Evolutionary conservation across 2,888 invertebrate genomes (phyloP).

Genomic region (Acanthoscelides obtectus): DNA sequence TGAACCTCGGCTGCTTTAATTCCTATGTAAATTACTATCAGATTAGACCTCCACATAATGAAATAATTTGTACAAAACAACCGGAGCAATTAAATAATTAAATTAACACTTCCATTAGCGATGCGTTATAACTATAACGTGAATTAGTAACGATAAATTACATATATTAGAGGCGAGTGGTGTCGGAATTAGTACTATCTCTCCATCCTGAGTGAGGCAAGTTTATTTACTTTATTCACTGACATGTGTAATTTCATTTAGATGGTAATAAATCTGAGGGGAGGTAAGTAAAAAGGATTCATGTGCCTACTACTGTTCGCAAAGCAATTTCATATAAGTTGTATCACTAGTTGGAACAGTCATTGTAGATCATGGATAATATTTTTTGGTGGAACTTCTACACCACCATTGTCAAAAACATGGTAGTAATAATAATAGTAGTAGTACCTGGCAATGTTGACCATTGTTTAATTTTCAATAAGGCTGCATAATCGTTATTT

Average conservation of each 20-base stretch:
- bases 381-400: too few relatives aligned
- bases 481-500: too few relatives aligned
- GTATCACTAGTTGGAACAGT: neutral
- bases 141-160: slow-evolving; percentile 11
- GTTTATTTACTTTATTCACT: slow-evolving; percentile 32
- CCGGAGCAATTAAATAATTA: slow-evolving; percentile 25
- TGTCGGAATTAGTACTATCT: slow-evolving; percentile 14
- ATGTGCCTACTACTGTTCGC: neutral
- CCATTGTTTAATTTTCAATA: too few relatives aligned
- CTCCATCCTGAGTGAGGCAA: neutral
- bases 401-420: too few relatives aligned
- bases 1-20: slow-evolving; percentile 18
- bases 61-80: slow-evolving; percentile 9
- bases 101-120: slow-evolving; percentile 28
- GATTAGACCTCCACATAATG: slow-evolving; percentile 19
- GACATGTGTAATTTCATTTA: slow-evolving; percentile 35
- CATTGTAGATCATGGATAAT: neutral
- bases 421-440: too few relatives aligned
- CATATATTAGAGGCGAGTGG: slow-evolving; percentile 18
- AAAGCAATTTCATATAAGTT: neutral
- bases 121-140: slow-evolving; percentile 7
- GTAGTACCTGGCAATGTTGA: too few relatives aligned
- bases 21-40: slow-evolving; percentile 22
- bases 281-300: neutral
- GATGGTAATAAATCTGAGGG: slow-evolving; percentile 31